phyloP scores from a whole-genome alignment of 1,140 invertebrate genomes.

The Ylistrum balloti region DNA sequence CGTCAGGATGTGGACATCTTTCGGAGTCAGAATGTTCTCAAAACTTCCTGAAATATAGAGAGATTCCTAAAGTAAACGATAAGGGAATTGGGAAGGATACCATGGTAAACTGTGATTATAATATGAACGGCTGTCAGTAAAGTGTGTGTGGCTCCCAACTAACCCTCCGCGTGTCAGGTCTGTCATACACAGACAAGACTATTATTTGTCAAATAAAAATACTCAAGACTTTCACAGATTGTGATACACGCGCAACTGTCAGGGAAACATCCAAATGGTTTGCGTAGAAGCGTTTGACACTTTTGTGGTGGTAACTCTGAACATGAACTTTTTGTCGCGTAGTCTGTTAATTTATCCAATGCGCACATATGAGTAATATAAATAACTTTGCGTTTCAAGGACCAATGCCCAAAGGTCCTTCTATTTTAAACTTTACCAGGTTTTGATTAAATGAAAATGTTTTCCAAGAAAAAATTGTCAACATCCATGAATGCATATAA shows the following conservation, averaged over 20 bases:
- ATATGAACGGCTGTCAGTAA: background rate
- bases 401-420: too few relatives aligned
- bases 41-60: background rate
- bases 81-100: background rate
- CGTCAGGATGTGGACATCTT: background rate
- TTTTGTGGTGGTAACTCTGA: background rate
- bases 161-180: background rate
- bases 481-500: too few relatives aligned
- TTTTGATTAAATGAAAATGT: too few relatives aligned
- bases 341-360: background rate
- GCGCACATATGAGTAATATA: background rate
- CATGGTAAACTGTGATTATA: background rate
- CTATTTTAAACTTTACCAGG: too few relatives aligned
- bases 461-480: too few relatives aligned
- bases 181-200: background rate
- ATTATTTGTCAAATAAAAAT: slow-evolving; percentile 11
- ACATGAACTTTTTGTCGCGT: background rate
- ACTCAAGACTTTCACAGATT: background rate
- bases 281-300: background rate
- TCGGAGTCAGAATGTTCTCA: background rate
- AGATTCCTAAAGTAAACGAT: background rate
- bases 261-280: background rate
- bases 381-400: too few relatives aligned
- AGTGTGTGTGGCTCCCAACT: background rate
- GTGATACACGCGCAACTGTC: slow-evolving; percentile 13